Evolutionary conservation across 2,888 invertebrate species (phyloP).

Genomic region (Pseudanteris insignis): DNA sequence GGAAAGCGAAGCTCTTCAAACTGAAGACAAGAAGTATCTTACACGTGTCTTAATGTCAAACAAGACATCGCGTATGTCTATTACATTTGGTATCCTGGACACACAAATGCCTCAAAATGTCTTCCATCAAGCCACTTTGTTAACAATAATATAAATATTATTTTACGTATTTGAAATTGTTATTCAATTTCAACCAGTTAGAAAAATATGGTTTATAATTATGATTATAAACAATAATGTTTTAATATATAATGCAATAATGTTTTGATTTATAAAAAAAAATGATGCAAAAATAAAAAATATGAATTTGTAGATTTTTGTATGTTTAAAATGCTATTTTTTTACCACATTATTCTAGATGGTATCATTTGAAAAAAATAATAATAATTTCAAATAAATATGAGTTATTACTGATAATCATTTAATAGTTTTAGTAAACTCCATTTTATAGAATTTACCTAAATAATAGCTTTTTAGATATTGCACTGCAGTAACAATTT

Average conservation of each 20-base stretch:
- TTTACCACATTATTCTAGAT: no score
- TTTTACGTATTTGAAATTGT: no score
- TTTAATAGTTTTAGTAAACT: not conserved
- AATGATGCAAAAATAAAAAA: no score
- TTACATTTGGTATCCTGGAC: conserved; percentile 3
- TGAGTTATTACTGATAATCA: not conserved
- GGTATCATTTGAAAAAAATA: not conserved
- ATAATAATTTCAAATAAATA: not conserved
- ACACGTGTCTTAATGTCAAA: conserved; percentile 17
- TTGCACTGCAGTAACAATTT: conserved; percentile 61
- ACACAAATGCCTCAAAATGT: conserved; percentile 9
- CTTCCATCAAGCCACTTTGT: conserved; percentile 6
- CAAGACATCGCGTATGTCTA: conserved; percentile 14
- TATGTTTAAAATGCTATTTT: no score
- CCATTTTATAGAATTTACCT: conserved; percentile 60
- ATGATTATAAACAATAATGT: no score
- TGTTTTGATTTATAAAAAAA: no score
- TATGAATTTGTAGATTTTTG: no score
- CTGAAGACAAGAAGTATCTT: conserved; percentile 17
- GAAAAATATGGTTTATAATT: conserved; percentile 1
- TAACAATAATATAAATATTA: not conserved
- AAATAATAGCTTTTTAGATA: conserved; percentile 63
- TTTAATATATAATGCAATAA: no score
- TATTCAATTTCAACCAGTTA: not conserved
- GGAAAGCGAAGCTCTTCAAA: conserved; percentile 13